Base-by-base conservation (phyloP, 2,797 vertebrate genomes). In the Hippocampus kuda region DNA sequence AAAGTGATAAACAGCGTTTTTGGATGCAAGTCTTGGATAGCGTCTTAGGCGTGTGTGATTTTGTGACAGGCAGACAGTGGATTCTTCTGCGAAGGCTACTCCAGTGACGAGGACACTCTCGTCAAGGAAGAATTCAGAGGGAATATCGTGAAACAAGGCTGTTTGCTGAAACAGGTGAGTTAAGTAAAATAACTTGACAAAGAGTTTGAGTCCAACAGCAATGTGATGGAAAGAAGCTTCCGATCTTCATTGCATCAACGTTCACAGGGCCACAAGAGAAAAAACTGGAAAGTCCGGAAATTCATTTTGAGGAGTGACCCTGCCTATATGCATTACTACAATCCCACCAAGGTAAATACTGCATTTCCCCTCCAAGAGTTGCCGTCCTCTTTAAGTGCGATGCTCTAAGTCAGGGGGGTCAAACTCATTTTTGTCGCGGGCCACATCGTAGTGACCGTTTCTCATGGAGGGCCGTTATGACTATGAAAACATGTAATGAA, bases 271-370 rank as follows among this genome's bases (percentile, higher is more conserved):
- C 97, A 99, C 59, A 87, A 91, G 71, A 92, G 94, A 72, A 99
- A 95, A 88, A 99, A 98, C 86, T 99, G 97, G 97, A 99, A 98
- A 88, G 97, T 99, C 72, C 90, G 97, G 12, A 99, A 98, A 77
- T 98, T 99, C 71, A 84, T 95, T 61, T 89, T 99, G 56, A 91
- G 96, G 81, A 94, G 97, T 1, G 93, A 98, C 74, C 97, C 96
- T 15, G 95, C 95, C 0, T 99, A 92, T 61, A 85, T 98, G 71
- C 97, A 99, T 79, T 99, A 99, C 80, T 98, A 94, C 18, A 95
- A 98, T 71, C 95, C 96, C 22, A 88, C 95, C 34, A 95, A 94
- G 91, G 97, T 98, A 82, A 38, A 26, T 41, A 30, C 4, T 53
- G 18, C 30, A 42, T 13, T 68, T 38, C 11, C 16, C 41, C 41